A percentile compares a stretch with the other conserved stretches of the same genome.
phyloP scores from a whole-genome alignment of 2,888 invertebrate genomes.

The Uropetala carovei region DNA sequence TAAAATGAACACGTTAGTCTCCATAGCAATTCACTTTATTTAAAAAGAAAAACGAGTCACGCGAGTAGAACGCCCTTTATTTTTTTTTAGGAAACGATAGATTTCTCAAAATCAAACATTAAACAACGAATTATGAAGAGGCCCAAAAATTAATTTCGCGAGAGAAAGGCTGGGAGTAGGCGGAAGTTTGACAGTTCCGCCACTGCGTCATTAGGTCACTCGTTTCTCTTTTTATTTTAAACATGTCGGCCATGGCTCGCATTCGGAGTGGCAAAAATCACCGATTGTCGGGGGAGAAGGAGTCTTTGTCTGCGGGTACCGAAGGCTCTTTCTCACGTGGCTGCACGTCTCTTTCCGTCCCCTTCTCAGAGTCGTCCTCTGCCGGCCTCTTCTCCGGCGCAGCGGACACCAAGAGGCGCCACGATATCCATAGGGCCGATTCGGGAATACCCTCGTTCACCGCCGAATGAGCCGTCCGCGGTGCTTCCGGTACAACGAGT shows the following conservation, averaged over 20 bases:
- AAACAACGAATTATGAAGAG: too few species aligned
- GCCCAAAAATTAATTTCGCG: too few species aligned
- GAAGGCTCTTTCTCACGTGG: slow-evolving; percentile 45
- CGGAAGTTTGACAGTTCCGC: too few species aligned
- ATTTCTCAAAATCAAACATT: too few species aligned
- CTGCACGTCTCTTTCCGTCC: slow-evolving; percentile 66
- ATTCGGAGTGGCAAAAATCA: slow-evolving; percentile 36
- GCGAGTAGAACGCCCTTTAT: too few species aligned
- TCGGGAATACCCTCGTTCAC: slow-evolving; percentile 77
- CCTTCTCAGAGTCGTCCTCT: slow-evolving; percentile 67
- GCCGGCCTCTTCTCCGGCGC: slow-evolving; percentile 66
- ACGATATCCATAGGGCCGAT: slow-evolving; percentile 71
- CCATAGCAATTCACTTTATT: too few species aligned
- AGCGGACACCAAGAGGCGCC: slow-evolving; percentile 80
- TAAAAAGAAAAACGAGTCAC: too few species aligned
- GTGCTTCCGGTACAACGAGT: slow-evolving; percentile 86
- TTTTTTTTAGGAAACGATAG: too few species aligned
- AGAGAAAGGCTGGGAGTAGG: too few species aligned
- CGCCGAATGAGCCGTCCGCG: slow-evolving; percentile 83
- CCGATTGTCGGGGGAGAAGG: slow-evolving; percentile 45
- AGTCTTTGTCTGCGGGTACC: slow-evolving; percentile 54
- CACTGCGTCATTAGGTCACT: too few species aligned
- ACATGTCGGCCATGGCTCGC: neutral
- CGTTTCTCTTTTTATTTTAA: too few species aligned
- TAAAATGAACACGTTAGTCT: too few species aligned